Evolutionary conservation across 2,113 vertebrate genomes (phyloP).

Genomic region (Anolis carolinensis): DNA sequence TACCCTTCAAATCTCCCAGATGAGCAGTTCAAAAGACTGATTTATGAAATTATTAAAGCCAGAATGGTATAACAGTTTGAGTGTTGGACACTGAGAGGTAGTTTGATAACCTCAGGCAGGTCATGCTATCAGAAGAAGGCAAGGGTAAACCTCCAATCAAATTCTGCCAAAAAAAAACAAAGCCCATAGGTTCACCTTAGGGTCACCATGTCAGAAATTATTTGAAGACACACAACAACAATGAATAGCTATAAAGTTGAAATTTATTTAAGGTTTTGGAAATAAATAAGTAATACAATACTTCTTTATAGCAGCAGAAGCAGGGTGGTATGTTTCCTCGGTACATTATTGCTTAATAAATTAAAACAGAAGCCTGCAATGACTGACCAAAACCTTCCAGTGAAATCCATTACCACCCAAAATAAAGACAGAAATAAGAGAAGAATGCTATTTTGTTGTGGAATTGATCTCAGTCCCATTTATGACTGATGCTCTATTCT

Average conservation of each 20-base stretch:
- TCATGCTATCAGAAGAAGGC: no score
- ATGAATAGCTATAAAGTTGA: constrained; percentile 17
- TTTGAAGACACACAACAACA: no score
- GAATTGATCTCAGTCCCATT: constrained; percentile 47
- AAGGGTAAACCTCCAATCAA: no score
- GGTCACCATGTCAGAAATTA: no score
- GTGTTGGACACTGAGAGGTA: no score
- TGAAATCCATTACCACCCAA: constrained; percentile 54
- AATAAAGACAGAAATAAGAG: constrained; percentile 29
- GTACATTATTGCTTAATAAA: constrained; percentile 50
- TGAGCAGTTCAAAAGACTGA: background rate
- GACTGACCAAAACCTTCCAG: constrained; percentile 49
- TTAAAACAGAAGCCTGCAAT: constrained; percentile 61
- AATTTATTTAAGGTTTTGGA: constrained; percentile 33
- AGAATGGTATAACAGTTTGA: no score
- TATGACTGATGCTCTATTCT: constrained; percentile 39
- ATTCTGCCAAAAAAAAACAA: no score
- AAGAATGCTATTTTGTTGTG: constrained; percentile 48
- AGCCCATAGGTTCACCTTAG: no score
- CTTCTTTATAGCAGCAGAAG: constrained; percentile 36
- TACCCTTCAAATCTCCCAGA: background rate
- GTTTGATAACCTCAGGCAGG: no score
- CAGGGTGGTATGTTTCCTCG: constrained; percentile 55
- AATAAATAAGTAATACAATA: constrained; percentile 24
- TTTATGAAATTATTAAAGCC: constrained; percentile 3